These are phyloP conservation scores for Periphyllus acericola DNA, from an alignment of 2,888 invertebrate species.

Conservation along the genomic window DNA sequence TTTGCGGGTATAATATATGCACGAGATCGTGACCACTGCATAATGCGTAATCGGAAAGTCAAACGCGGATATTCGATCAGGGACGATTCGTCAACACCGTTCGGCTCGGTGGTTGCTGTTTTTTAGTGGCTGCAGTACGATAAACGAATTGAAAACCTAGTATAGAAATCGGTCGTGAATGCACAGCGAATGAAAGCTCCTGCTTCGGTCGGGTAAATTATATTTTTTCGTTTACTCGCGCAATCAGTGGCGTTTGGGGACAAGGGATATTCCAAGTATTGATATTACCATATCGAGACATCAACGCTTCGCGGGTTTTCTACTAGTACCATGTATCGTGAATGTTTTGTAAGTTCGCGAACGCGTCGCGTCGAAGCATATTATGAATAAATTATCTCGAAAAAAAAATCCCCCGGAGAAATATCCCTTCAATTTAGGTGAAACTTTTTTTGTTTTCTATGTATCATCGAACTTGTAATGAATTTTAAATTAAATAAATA, in stretches of 20 bases:
- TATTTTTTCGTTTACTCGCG: constrained; percentile 5
- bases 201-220: background rate
- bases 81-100: background rate
- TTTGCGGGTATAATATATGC: background rate
- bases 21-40: background rate
- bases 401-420: no score
- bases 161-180: background rate
- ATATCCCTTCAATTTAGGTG: no score
- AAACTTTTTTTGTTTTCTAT: no score
- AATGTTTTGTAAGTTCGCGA: background rate
- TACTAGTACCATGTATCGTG: background rate
- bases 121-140: background rate
- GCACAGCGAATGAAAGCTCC: background rate
- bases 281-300: background rate
- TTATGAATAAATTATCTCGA: no score
- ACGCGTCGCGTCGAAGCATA: no score
- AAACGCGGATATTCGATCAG: background rate
- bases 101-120: background rate
- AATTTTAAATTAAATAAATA: no score
- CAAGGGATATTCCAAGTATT: background rate
- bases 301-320: background rate
- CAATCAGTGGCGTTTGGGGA: background rate
- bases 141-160: background rate
- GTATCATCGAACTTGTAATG: no score
- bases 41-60: background rate